Percentiles rank a stretch among this genome's conserved stretches.
Conservation (phyloP, 2,113 vertebrate species). For the Rhadina sibilatrix region DNA sequence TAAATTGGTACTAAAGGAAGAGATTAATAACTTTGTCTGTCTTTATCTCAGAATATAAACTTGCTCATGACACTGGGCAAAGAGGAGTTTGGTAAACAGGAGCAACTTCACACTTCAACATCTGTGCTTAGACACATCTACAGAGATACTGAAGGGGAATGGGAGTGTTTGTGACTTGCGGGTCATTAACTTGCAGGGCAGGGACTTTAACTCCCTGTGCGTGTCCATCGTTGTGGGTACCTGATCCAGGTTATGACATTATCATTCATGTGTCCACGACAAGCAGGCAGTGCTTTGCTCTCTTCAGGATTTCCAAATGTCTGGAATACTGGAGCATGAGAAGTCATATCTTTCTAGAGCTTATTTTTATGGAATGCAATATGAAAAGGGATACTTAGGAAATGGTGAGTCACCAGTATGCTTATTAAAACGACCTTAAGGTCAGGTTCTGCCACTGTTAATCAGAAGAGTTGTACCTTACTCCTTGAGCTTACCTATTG, state of each 20-base stretch:
- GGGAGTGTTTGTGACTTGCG: background rate
- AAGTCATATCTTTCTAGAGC: background rate
- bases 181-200: background rate
- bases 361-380: constrained; percentile 45
- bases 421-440: constrained; percentile 65
- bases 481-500: background rate
- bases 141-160: background rate
- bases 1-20: background rate
- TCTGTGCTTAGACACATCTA: background rate
- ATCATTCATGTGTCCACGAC: background rate
- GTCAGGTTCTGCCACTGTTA: constrained; percentile 59
- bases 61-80: background rate
- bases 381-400: constrained; percentile 24
- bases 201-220: background rate
- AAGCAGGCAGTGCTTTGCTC: background rate
- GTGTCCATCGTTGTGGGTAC: background rate
- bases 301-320: background rate
- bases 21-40: background rate
- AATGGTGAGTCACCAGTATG: constrained; percentile 12
- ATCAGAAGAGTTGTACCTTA: constrained; percentile 52
- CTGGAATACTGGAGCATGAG: background rate
- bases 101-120: background rate
- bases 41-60: background rate
- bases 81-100: background rate
- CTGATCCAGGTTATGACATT: background rate